Evolutionary conservation across 2,113 vertebrate species (phyloP).

Genomic region (Fregata magnificens): DNA sequence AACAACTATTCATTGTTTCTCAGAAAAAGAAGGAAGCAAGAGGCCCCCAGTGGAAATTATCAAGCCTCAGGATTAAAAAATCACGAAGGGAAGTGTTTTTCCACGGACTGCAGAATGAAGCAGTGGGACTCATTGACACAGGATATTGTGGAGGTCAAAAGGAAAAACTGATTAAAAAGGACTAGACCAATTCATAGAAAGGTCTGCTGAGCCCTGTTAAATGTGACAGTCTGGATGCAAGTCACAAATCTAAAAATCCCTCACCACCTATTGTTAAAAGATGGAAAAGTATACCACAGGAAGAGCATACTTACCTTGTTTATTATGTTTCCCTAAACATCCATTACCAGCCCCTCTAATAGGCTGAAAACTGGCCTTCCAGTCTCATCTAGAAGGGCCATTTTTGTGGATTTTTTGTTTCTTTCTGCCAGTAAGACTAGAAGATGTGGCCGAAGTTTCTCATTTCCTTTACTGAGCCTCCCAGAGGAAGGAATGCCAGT

Average conservation of each 20-base stretch:
- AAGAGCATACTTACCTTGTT: background rate
- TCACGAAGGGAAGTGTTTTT: background rate
- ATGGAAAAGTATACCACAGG: background rate
- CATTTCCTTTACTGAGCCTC: background rate
- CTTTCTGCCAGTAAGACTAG: background rate
- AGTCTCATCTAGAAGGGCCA: background rate
- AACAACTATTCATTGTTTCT: background rate
- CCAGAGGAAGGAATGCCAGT: background rate
- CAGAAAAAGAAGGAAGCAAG: background rate
- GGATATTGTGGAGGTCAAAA: background rate
- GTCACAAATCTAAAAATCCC: background rate
- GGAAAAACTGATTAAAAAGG: conserved; percentile 2
- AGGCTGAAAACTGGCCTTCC: background rate
- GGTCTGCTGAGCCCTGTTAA: background rate
- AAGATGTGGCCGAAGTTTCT: background rate
- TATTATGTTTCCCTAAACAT: background rate
- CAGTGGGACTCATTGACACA: background rate
- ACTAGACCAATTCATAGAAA: background rate
- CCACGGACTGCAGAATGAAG: background rate
- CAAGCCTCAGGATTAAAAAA: background rate
- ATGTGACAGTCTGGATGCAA: background rate
- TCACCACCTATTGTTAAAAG: background rate
- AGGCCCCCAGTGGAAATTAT: background rate
- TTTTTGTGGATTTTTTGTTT: background rate
- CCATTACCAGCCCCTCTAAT: background rate